Base-by-base conservation (phyloP, 2,113 vertebrate genomes). In the Pithys albifrons region DNA sequence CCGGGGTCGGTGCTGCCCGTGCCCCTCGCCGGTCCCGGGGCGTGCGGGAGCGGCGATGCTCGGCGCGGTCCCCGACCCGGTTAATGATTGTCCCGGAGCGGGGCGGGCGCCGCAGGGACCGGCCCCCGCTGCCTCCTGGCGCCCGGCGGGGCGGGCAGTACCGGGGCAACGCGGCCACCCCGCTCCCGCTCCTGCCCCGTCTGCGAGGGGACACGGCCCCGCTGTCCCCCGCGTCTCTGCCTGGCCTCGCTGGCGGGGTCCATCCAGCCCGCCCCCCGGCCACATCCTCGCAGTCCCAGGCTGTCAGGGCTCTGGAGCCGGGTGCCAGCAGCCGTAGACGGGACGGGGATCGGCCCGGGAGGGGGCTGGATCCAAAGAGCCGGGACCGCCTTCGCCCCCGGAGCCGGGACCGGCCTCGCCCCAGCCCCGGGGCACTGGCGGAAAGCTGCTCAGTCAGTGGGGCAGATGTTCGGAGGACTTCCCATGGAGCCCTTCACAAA, bases 51-150 rank as follows among this genome's bases (percentile, higher is more conserved):
- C 49, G 10, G 74, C 51, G 62, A 27, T 41, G 73, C 66, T 23
- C 51, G 19, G 37, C 28, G 39, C 45, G n/a, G 51, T n/a, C 37
- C 45, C 65, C 35, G 10, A 46, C 24, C 23, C 29, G 29, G 89
- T 89, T 95, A 87, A 94, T 92, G 52, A 95, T 94, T 87, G 90
- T 3, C 81, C 72, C 39, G 33, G 46, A 29, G 48, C 37, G 35
- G 66, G 79, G 66, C 46, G 73, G 76, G 31, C 20, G 25, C 66
- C 4, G 15, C 49, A 8, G 12, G 20, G 45, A 45, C 12, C 46
- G 73, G 66, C 4, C 85, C 94, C 46, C 49, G 19, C 80, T 65
- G 81, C 85, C 71, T 54, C 88, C 81, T 33, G 75, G 62, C 17
- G 86, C 61, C 57, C 52, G 6, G 57, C 24, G 20, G 33, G 33